Conservation (phyloP, 2,797 vertebrate genomes). For the Melanotaenia pygmaea region DNA sequence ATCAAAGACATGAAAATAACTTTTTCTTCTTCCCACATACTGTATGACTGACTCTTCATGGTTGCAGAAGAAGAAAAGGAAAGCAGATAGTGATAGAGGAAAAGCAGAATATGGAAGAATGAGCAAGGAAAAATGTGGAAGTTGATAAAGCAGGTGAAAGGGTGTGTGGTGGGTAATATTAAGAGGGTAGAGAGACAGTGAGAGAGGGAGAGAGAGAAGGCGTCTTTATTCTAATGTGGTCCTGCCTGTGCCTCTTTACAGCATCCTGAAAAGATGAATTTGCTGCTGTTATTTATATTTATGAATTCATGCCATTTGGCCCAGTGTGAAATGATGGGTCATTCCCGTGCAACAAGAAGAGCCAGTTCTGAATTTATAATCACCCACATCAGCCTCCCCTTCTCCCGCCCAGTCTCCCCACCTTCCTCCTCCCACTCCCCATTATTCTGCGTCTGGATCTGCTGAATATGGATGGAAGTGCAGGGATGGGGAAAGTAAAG, state of each 20-base stretch:
- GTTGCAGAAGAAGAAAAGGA: conserved; percentile 28
- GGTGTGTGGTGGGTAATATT: conserved; percentile 57
- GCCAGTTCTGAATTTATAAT: conserved; percentile 87
- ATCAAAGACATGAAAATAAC: not conserved
- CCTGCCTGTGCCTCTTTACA: conserved; percentile 64
- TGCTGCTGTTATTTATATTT: conserved; percentile 87
- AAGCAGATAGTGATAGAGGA: conserved; percentile 31
- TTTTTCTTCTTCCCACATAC: conserved; percentile 11
- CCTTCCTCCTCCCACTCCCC: conserved; percentile 49
- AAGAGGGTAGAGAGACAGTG: conserved; percentile 50
- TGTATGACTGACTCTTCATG: conserved; percentile 26
- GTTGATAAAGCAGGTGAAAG: conserved; percentile 61
- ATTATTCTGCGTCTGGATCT: conserved; percentile 75
- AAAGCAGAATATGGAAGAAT: conserved; percentile 31
- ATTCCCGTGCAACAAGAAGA: conserved; percentile 86
- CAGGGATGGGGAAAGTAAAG: conserved; percentile 39
- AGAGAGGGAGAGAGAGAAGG: conserved; percentile 52
- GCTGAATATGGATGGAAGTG: conserved; percentile 83
- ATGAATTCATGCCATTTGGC: conserved; percentile 88
- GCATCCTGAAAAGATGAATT: conserved; percentile 79
- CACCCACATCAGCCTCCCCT: conserved; percentile 46
- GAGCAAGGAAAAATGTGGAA: conserved; percentile 41
- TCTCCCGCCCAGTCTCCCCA: conserved; percentile 8
- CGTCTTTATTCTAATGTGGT: conserved; percentile 78
- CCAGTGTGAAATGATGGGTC: conserved; percentile 87